Conservation (phyloP, 2,113 vertebrate species). For the Jacana jacana region DNA sequence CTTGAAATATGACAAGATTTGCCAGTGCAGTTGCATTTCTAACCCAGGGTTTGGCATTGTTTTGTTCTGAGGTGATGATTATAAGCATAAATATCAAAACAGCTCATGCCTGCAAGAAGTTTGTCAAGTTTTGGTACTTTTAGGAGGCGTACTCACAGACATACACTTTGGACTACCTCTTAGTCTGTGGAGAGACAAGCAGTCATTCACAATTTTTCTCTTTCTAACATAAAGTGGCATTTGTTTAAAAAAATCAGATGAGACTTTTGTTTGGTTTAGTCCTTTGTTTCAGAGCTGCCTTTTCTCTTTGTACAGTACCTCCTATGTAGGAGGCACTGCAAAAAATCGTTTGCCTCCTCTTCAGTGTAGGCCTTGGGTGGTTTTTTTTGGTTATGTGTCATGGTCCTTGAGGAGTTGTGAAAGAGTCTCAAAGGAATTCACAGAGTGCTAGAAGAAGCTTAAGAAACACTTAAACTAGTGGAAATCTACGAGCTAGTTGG, state of each 20-base stretch:
- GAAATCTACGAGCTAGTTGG: background rate
- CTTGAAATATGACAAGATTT: conserved; percentile 16
- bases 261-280: background rate
- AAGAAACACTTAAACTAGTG: background rate
- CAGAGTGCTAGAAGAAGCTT: background rate
- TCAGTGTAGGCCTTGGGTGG: background rate
- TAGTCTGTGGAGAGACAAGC: background rate
- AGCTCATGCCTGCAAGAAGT: background rate
- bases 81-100: background rate
- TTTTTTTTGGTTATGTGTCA: background rate
- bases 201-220: background rate
- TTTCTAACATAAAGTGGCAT: background rate
- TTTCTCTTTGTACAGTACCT: background rate
- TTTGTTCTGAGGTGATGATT: conserved; percentile 2
- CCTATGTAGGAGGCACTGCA: background rate
- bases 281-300: background rate
- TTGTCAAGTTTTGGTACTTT: background rate
- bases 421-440: background rate
- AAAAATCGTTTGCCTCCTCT: background rate
- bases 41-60: background rate
- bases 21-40: background rate
- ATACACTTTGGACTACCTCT: background rate
- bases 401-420: background rate
- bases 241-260: background rate
- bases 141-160: accelerated